Base-by-base conservation (phyloP, 2,888 invertebrate genomes). In the Hydraecia micacea region DNA sequence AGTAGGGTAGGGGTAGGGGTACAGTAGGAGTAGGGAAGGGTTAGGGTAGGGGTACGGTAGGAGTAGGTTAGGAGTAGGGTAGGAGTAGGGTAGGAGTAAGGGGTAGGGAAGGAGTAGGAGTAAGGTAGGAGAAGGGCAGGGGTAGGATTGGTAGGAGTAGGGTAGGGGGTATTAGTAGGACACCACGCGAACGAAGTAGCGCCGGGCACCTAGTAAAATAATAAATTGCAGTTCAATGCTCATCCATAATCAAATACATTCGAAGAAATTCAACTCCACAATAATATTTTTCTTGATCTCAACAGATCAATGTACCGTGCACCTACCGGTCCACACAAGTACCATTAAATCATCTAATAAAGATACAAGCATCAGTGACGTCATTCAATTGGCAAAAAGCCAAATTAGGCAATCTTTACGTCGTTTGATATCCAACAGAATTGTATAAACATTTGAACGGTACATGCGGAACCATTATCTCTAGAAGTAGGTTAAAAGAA, bases 401-500 rank as follows among this genome's bases (percentile, higher is more conserved):
- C 91, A 90, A 91, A 86, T 91, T 86, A 86, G 90, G 86, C 58
- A 86, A 84, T 77, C 85, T 87, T 86, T 85, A 81, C 81, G 63
- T 84, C 77, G 75, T 81, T 81, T 89, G 82, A 87, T 84, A 84
- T 86, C 82, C 71, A 85, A 82, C 83, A 79, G 79, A 79, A 86
- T 85, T 84, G 83, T 85, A 68, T 75, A 84, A 86, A 84, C 79
- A 85, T 87, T 81, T 79, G 82, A 85, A 83, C 75, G 71, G 85
- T 78, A 75, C 78, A 87, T 58, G 63, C 87, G 87, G 79, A 90
- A 86, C 84, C 84, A 90, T 89, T 90, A 90, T 86, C 84, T 88
- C 85, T 87, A 87, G 86, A 93, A 93, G 93, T 93, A 92, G 94
- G 94, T 94, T 94, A 87, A 91, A 90, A 92, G 93, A 94, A 94